phyloP scores from a whole-genome alignment of 1,140 invertebrate genomes.

The Euura lappo region DNA sequence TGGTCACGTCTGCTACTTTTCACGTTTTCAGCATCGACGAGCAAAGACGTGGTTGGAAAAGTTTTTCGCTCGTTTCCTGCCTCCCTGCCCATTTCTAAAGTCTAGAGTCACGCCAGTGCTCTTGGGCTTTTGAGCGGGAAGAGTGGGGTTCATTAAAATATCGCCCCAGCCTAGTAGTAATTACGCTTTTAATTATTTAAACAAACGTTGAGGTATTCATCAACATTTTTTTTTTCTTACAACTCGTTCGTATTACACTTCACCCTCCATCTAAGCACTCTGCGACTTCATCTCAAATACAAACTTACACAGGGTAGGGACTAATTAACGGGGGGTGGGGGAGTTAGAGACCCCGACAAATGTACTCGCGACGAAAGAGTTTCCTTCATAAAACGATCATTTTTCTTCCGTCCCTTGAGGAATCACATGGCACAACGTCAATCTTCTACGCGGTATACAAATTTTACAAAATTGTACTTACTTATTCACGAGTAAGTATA shows the following conservation, averaged over 20 bases:
- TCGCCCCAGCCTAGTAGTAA: conserved; percentile 41
- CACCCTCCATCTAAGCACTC: neutral
- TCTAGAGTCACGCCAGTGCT: conserved; percentile 1
- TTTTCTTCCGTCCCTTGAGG: too few species aligned
- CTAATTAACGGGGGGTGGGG: too few species aligned
- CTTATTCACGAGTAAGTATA: too few species aligned
- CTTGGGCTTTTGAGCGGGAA: neutral
- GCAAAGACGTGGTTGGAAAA: neutral
- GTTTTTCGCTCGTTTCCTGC: neutral
- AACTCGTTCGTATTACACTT: conserved; percentile 4
- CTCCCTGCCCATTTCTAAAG: neutral
- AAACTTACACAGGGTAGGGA: too few species aligned
- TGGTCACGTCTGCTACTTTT: conserved; percentile 1
- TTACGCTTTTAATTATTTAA: conserved; percentile 56
- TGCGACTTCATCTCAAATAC: too few species aligned
- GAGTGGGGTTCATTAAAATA: conserved; percentile 48
- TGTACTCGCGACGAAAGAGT: too few species aligned
- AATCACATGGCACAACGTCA: too few species aligned
- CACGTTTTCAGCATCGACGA: neutral
- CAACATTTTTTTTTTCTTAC: conserved; percentile 40
- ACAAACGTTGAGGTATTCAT: conserved; percentile 46
- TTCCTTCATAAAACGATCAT: too few species aligned
- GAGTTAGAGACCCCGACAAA: too few species aligned
- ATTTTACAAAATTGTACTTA: too few species aligned
- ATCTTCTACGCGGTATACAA: too few species aligned